Conservation (phyloP, 2,888 invertebrate species). For the Noctua janthe region DNA sequence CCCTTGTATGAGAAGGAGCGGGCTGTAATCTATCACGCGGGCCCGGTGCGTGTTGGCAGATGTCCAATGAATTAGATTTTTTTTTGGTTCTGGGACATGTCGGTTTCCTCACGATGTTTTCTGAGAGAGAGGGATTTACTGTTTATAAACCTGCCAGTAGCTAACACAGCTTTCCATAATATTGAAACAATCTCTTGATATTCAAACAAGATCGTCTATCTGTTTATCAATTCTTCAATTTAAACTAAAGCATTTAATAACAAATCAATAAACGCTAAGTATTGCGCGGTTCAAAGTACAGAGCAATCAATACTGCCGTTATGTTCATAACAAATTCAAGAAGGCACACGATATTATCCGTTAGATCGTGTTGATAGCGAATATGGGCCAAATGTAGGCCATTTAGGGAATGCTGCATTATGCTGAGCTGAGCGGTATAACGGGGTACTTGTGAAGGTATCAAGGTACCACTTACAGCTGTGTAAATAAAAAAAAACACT, state of each 20-base stretch:
- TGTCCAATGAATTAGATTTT: neutral
- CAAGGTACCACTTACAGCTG: slow-evolving; percentile 8
- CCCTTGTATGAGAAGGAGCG: neutral
- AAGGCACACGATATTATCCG: slow-evolving; percentile 59
- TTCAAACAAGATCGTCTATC: neutral
- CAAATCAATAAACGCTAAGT: slow-evolving; percentile 32
- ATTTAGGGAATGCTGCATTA: slow-evolving; percentile 50
- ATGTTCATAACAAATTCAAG: slow-evolving; percentile 71
- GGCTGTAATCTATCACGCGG: neutral
- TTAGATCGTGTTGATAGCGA: slow-evolving; percentile 56
- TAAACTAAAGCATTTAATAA: slow-evolving; percentile 10
- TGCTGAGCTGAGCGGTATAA: slow-evolving; percentile 52
- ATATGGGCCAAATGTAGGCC: slow-evolving; percentile 47
- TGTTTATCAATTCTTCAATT: neutral
- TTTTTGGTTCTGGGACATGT: neutral
- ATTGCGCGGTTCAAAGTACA: slow-evolving; percentile 63
- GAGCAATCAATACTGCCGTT: slow-evolving; percentile 72
- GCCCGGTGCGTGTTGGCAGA: neutral
- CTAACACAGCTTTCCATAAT: neutral
- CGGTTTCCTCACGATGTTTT: neutral
- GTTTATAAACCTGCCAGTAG: neutral
- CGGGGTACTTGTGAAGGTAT: slow-evolving; percentile 9
- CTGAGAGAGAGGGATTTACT: neutral
- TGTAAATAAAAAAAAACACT: neutral
- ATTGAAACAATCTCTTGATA: neutral